phyloP scores from a whole-genome alignment of 64 coral and sea anemone species.

The Platygyra sinensis region DNA sequence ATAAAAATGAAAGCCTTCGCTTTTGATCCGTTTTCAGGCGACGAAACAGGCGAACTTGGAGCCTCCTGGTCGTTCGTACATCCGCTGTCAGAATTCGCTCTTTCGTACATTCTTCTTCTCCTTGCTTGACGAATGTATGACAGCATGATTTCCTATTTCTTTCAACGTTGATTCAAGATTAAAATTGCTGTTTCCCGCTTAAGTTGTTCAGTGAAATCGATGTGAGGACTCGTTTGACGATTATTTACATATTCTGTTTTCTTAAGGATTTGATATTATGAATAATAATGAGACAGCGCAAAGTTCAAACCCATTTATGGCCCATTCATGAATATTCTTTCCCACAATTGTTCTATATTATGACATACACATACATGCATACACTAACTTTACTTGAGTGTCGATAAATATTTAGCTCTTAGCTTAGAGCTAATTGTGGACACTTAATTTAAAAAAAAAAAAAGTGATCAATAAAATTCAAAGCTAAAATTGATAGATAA shows the following conservation, averaged over 20 bases:
- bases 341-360: too few relatives aligned
- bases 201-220: too few relatives aligned
- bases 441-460: too few relatives aligned
- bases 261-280: background rate
- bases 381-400: too few relatives aligned
- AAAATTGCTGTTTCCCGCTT: too few relatives aligned
- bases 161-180: background rate
- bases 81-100: constrained; percentile 43
- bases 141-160: constrained; percentile 33
- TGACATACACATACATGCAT: too few relatives aligned
- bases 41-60: constrained; percentile 32
- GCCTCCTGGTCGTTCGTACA: constrained; percentile 6
- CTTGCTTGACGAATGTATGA: constrained; percentile 52
- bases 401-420: too few relatives aligned
- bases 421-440: too few relatives aligned
- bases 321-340: background rate
- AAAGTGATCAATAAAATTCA: too few relatives aligned
- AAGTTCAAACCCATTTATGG: constrained; percentile 6
- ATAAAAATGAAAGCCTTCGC: constrained; percentile 71
- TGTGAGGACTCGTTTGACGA: background rate
- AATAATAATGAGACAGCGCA: constrained; percentile 20
- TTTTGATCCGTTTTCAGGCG: constrained; percentile 36
- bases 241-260: constrained; percentile 10
- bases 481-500: too few relatives aligned
- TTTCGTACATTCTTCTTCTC: constrained; percentile 50